Conservation (phyloP, 2,797 vertebrate genomes). For the Gobio occitaniae region DNA sequence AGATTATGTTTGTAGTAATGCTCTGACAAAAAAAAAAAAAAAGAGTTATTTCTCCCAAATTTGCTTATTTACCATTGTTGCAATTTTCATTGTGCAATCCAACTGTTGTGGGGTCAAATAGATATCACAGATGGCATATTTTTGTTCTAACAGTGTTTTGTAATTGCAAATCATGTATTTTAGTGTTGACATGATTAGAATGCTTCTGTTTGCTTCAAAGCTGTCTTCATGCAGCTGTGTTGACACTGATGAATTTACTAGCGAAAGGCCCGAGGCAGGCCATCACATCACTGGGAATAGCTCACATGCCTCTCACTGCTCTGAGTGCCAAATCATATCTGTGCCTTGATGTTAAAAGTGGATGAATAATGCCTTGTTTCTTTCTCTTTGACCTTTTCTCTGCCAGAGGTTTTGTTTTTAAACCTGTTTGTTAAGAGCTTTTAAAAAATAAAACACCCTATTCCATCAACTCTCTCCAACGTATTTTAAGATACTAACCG, state of each 20-base stretch:
- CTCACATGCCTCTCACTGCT: constrained; percentile 65
- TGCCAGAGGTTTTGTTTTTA: not conserved
- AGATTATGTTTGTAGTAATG: not conserved
- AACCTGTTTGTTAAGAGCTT: not conserved
- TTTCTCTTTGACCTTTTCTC: constrained; percentile 21
- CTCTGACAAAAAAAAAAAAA: not conserved
- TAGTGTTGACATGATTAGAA: constrained; percentile 69
- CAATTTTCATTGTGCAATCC: not conserved
- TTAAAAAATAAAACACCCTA: not conserved
- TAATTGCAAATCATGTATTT: constrained; percentile 63
- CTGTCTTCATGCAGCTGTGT: constrained; percentile 64
- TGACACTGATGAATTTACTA: constrained; percentile 78
- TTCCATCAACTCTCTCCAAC: not conserved
- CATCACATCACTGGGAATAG: constrained; percentile 73
- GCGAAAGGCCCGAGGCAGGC: constrained; percentile 71
- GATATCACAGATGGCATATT: constrained; percentile 29
- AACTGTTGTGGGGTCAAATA: constrained; percentile 3
- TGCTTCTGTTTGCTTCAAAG: constrained; percentile 62
- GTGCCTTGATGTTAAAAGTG: constrained; percentile 35
- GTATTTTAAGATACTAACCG: not conserved
- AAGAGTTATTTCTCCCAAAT: not conserved
- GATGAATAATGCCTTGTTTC: constrained; percentile 42
- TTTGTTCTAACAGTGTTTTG: constrained; percentile 54
- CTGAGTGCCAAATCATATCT: constrained; percentile 55
- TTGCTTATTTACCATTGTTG: not conserved